These are phyloP conservation scores for Panagrolaimus sp. DNA, from an alignment of 1,140 invertebrate species.

Conservation along the genomic window DNA sequence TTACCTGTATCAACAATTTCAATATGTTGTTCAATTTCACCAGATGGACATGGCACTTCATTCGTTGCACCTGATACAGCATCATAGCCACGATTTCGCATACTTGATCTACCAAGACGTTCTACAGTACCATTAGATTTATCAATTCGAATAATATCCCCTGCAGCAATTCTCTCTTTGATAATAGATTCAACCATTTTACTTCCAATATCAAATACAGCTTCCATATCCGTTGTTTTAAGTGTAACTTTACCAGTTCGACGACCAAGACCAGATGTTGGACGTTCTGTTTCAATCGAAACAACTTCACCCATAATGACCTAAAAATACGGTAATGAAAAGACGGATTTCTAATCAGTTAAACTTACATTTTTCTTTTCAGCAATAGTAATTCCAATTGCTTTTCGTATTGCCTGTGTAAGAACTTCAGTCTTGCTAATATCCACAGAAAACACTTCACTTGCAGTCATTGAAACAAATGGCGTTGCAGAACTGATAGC, in stretches of 20 bases:
- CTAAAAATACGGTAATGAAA: constrained; percentile 64
- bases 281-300: constrained; percentile 89
- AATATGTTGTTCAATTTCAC: constrained; percentile 95
- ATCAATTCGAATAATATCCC: constrained; percentile 59
- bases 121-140: constrained; percentile 73
- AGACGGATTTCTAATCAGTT: constrained; percentile 2
- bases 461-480: constrained; percentile 94
- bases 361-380: constrained; percentile 68
- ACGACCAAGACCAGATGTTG: constrained; percentile 70
- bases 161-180: constrained; percentile 80
- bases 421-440: constrained; percentile 98
- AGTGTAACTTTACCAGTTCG: constrained; percentile 85
- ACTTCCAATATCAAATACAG: constrained; percentile 91
- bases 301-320: constrained; percentile 98
- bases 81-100: constrained; percentile 90
- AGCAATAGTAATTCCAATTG: constrained; percentile 85
- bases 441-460: constrained; percentile 92
- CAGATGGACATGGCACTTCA: constrained; percentile 96
- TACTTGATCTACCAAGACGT: constrained; percentile 86
- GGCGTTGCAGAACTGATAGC: constrained; percentile 88
- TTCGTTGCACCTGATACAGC: constrained; percentile 78
- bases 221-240: constrained; percentile 99
- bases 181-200: constrained; percentile 97
- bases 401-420: constrained; percentile 91
- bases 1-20: constrained; percentile 98